Evolutionary conservation across 1,140 invertebrate genomes (phyloP).

Genomic region (Cylas formicarius): DNA sequence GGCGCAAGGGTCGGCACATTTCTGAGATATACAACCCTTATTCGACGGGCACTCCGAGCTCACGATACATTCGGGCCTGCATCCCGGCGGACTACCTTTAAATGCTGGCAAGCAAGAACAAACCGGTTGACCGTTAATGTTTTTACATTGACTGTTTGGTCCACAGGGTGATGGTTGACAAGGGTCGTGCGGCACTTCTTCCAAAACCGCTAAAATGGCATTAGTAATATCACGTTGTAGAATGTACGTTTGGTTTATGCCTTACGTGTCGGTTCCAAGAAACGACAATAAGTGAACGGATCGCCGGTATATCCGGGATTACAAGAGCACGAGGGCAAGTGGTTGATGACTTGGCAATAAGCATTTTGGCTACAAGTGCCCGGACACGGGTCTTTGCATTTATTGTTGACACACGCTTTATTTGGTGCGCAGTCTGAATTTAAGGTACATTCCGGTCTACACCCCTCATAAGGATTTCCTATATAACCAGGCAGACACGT

Average conservation of each 20-base stretch:
- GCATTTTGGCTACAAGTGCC: conserved; percentile 59
- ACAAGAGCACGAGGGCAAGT: conserved; percentile 51
- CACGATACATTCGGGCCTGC: conserved; percentile 72
- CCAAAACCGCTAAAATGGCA: conserved; percentile 16
- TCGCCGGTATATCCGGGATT: conserved; percentile 52
- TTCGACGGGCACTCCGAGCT: conserved; percentile 74
- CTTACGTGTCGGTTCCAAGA: conserved; percentile 33
- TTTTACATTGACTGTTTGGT: conserved; percentile 69
- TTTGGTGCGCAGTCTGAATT: conserved; percentile 57
- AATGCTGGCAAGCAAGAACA: conserved; percentile 75
- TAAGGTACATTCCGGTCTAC: conserved; percentile 56
- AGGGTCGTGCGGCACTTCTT: conserved; percentile 47
- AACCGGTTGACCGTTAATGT: conserved; percentile 62
- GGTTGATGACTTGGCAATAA: conserved; percentile 52
- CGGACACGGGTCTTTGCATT: conserved; percentile 58
- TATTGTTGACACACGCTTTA: conserved; percentile 52
- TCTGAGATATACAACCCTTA: conserved; percentile 69
- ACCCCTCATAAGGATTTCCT: conserved; percentile 65
- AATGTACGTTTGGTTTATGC: not conserved
- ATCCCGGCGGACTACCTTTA: conserved; percentile 69
- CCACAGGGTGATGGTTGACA: conserved; percentile 76
- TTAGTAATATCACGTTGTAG: conserved; percentile 2
- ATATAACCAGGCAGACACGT: conserved; percentile 59
- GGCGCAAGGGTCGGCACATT: conserved; percentile 70
- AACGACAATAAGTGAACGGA: conserved; percentile 50